A percentile compares a stretch with the other conserved stretches of the same genome.
Evolutionary conservation across 2,113 vertebrate genomes (phyloP).

Genomic region (Labeo catla): DNA sequence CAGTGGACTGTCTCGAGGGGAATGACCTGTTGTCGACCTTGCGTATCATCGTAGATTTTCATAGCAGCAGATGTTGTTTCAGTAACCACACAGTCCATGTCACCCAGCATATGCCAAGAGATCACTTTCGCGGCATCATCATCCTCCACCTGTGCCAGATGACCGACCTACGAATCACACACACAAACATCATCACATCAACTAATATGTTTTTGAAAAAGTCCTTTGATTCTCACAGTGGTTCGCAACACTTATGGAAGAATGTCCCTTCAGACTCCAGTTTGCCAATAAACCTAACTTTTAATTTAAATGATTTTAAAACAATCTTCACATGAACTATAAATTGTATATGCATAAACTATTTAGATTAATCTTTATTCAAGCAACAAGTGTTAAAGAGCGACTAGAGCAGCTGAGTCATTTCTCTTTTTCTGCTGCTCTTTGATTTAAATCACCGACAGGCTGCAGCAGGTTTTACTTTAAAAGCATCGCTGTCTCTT

Average conservation of each 20-base stretch:
- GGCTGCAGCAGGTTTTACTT: too few species aligned
- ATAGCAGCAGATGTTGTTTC: constrained; percentile 80
- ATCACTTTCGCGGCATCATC: constrained; percentile 85
- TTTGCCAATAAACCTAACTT: too few species aligned
- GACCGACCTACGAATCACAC: constrained; percentile 81
- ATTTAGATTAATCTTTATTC: too few species aligned
- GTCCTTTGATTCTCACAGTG: background rate
- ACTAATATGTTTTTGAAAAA: background rate
- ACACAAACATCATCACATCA: background rate
- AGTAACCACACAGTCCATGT: constrained; percentile 95
- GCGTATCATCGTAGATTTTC: constrained; percentile 80
- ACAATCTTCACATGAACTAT: too few species aligned
- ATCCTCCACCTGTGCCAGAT: constrained; percentile 86
- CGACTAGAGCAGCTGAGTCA: too few species aligned
- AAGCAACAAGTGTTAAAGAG: too few species aligned
- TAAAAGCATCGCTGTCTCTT: too few species aligned
- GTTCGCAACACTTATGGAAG: background rate
- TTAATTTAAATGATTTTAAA: too few species aligned
- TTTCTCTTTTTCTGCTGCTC: too few species aligned
- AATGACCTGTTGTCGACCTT: constrained; percentile 87
- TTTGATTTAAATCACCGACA: too few species aligned
- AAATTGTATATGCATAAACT: too few species aligned
- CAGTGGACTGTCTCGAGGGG: constrained; percentile 86
- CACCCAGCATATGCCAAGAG: constrained; percentile 90
- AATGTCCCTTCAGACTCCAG: background rate